A percentile compares a stretch with the other conserved stretches of the same genome.
phyloP scores from a whole-genome alignment of 2,888 invertebrate genomes.

The Kuschelorhynchus macadamiae region DNA sequence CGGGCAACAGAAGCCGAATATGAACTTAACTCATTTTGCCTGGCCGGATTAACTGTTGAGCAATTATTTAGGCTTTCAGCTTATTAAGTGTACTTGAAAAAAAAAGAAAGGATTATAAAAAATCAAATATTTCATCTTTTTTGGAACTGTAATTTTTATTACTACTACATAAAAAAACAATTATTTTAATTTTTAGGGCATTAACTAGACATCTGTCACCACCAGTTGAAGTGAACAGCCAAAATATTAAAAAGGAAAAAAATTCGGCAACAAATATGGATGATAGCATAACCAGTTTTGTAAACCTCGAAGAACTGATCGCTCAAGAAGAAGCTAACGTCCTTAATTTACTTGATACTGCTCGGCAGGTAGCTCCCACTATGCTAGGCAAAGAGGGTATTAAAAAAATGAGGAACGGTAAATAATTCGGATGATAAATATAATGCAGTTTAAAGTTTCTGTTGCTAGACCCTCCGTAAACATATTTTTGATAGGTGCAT shows the following conservation, averaged over 20 bases:
- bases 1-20: too few relatives aligned
- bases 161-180: too few relatives aligned
- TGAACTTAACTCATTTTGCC: too few relatives aligned
- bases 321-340: constrained; percentile 79
- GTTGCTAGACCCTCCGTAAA: neutral
- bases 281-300: constrained; percentile 68
- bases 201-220: constrained; percentile 81
- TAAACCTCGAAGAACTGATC: constrained; percentile 73
- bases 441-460: neutral
- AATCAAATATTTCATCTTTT: too few relatives aligned
- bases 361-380: constrained; percentile 73
- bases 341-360: constrained; percentile 74
- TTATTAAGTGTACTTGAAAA: too few relatives aligned
- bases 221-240: constrained; percentile 64
- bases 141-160: too few relatives aligned
- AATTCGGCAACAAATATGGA: constrained; percentile 46
- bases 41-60: too few relatives aligned
- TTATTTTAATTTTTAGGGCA: constrained; percentile 74
- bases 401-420: constrained; percentile 70
- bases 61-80: too few relatives aligned
- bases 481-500: too few relatives aligned
- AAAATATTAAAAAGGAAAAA: constrained; percentile 32
- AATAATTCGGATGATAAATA: neutral
- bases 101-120: too few relatives aligned
- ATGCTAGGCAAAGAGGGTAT: constrained; percentile 76